Evolutionary conservation across 64 coral and sea anemone species (phyloP).

Genomic region (Cladopsammia gracilis): DNA sequence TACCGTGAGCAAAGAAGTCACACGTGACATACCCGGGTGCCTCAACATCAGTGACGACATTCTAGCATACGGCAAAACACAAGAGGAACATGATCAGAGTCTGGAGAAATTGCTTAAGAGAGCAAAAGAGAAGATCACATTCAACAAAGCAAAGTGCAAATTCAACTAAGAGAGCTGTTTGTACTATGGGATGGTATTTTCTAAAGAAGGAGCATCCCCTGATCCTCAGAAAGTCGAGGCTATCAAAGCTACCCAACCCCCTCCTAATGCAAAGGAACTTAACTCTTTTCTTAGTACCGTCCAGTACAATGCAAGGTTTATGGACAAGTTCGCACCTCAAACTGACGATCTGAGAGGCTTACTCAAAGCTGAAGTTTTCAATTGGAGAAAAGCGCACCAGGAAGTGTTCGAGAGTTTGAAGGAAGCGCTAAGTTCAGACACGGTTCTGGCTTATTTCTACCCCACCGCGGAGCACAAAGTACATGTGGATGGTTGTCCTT

Average conservation of each 20-base stretch:
- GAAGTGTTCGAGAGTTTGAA: slow-evolving; percentile 22
- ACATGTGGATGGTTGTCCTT: slow-evolving; percentile 38
- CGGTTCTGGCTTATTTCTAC: slow-evolving; percentile 18
- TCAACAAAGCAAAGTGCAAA: slow-evolving; percentile 1
- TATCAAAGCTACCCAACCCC: slow-evolving; percentile 37
- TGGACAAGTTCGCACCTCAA: slow-evolving; percentile 7
- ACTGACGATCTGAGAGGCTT: slow-evolving; percentile 31
- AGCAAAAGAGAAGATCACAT: too few species aligned
- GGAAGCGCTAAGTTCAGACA: neutral
- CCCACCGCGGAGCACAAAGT: slow-evolving; percentile 31
- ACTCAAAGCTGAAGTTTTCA: slow-evolving; percentile 6
- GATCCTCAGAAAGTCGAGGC: slow-evolving; percentile 29
- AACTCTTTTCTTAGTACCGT: slow-evolving; percentile 48
- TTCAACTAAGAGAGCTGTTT: slow-evolving; percentile 23
- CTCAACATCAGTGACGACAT: too few species aligned
- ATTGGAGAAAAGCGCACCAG: slow-evolving; percentile 1
- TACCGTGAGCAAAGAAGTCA: too few species aligned
- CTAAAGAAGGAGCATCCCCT: neutral
- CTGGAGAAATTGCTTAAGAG: too few species aligned
- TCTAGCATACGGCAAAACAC: too few species aligned
- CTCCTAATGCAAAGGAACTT: slow-evolving; percentile 29
- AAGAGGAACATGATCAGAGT: too few species aligned
- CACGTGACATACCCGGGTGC: too few species aligned
- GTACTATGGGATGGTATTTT: slow-evolving; percentile 15
- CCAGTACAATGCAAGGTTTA: slow-evolving; percentile 34